Evolutionary conservation across 2,888 invertebrate genomes (phyloP).

Genomic region (Ormyrus rosae): DNA sequence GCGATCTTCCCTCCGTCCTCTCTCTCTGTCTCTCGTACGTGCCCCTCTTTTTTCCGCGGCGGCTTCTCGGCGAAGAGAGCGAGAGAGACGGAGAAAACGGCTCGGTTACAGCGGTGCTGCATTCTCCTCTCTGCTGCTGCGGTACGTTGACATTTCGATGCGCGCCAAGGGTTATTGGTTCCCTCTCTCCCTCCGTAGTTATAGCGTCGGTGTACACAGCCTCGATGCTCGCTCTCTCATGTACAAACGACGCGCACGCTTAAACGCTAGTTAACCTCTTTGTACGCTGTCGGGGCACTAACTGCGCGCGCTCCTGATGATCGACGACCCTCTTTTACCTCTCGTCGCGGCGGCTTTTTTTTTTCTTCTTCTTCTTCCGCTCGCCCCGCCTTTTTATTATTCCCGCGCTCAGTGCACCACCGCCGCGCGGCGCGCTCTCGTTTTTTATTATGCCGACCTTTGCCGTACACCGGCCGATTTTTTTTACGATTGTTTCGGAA

Average conservation of each 20-base stretch:
- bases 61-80: too few relatives aligned
- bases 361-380: not conserved
- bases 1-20: not conserved
- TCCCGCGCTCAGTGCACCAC: too few relatives aligned
- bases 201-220: not conserved
- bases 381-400: too few relatives aligned
- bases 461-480: too few relatives aligned
- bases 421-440: too few relatives aligned
- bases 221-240: conserved; percentile 42
- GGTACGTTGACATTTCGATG: conserved; percentile 52
- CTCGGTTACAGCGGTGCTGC: too few relatives aligned
- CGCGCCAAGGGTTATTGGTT: conserved; percentile 51
- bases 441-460: too few relatives aligned
- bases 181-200: not conserved
- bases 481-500: too few relatives aligned
- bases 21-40: too few relatives aligned
- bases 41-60: too few relatives aligned
- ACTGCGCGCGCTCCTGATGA: not conserved
- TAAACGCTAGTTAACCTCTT: conserved; percentile 50
- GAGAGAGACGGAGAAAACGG: too few relatives aligned
- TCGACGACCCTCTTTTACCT: conserved; percentile 6
- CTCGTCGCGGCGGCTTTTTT: not conserved
- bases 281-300: not conserved
- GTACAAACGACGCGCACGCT: conserved; percentile 29
- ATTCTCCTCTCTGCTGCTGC: too few relatives aligned